Evolutionary conservation across 37 sponge, comb jelly and placozoan species (phyloP).

Genomic region (Spongilla lacustris): DNA sequence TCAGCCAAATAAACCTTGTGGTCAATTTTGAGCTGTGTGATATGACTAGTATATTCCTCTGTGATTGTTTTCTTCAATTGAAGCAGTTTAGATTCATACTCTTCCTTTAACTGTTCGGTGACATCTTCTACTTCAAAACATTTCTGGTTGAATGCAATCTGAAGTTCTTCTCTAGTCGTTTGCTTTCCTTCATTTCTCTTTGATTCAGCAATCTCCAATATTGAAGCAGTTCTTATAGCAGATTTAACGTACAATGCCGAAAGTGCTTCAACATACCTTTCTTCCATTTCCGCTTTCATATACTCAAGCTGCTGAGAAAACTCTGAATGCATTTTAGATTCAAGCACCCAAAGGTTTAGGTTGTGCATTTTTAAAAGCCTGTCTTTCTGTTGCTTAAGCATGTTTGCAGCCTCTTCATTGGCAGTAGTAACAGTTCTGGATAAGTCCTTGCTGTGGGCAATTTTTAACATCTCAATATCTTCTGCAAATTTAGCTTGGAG

Average conservation of each 20-base stretch:
- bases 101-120: neutral
- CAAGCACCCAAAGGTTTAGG: slow-evolving; percentile 2
- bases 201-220: slow-evolving; percentile 7
- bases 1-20: slow-evolving; percentile 16
- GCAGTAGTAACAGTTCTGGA: too few species aligned
- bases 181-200: neutral
- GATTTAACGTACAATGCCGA: neutral
- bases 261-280: slow-evolving; percentile 9
- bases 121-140: neutral
- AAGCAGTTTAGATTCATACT: slow-evolving; percentile 26
- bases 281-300: slow-evolving; percentile 7
- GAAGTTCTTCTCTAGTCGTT: neutral
- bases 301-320: neutral
- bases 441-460: neutral
- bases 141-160: neutral
- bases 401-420: too few species aligned
- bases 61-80: slow-evolving; percentile 35
- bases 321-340: slow-evolving; percentile 17
- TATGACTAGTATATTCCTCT: slow-evolving; percentile 15
- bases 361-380: slow-evolving; percentile 11
- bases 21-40: slow-evolving; percentile 2
- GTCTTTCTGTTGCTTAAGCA: slow-evolving; percentile 10
- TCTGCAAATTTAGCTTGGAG: neutral
- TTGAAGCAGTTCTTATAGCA: slow-evolving; percentile 7
- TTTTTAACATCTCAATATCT: neutral